Percentiles rank a stretch among this genome's conserved stretches.
Evolutionary conservation across 2,888 invertebrate species (phyloP).

Genomic region (Chrysotoxum bicinctum): DNA sequence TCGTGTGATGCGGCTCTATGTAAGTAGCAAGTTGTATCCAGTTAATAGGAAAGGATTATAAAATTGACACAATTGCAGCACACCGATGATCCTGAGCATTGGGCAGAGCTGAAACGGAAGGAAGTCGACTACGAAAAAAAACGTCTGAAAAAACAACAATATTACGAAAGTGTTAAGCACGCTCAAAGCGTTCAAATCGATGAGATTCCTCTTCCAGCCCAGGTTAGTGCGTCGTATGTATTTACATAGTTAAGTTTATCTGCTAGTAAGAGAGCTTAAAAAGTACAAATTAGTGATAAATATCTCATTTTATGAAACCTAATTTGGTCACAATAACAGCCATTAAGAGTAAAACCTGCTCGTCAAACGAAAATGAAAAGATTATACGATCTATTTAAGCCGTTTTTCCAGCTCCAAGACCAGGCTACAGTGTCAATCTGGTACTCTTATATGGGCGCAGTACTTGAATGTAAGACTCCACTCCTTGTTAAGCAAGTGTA

Average conservation of each 20-base stretch:
- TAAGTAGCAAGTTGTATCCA: conserved; percentile 84
- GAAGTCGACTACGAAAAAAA: conserved; percentile 96
- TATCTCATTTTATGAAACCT: too few relatives aligned
- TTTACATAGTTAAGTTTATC: neutral
- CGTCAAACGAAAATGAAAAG: too few relatives aligned
- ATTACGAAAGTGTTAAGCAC: conserved; percentile 96
- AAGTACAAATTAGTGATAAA: neutral
- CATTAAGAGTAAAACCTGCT: too few relatives aligned
- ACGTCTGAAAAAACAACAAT: conserved; percentile 92
- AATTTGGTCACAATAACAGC: too few relatives aligned
- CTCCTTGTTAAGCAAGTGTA: too few relatives aligned
- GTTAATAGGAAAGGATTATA: neutral
- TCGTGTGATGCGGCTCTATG: conserved; percentile 96
- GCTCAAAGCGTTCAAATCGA: conserved; percentile 97
- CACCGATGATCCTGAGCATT: conserved; percentile 97
- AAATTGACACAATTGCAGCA: conserved; percentile 84
- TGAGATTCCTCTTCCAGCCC: conserved; percentile 94
- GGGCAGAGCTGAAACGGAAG: conserved; percentile 93
- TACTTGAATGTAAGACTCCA: too few relatives aligned
- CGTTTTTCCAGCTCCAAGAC: too few relatives aligned
- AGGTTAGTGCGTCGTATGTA: conserved; percentile 77
- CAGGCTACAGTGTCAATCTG: too few relatives aligned
- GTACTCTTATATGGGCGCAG: too few relatives aligned
- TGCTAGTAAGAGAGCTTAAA: neutral
- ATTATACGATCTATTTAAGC: too few relatives aligned